Evolutionary conservation across 2,888 invertebrate species (phyloP).

Genomic region (Papilio demoleus): DNA sequence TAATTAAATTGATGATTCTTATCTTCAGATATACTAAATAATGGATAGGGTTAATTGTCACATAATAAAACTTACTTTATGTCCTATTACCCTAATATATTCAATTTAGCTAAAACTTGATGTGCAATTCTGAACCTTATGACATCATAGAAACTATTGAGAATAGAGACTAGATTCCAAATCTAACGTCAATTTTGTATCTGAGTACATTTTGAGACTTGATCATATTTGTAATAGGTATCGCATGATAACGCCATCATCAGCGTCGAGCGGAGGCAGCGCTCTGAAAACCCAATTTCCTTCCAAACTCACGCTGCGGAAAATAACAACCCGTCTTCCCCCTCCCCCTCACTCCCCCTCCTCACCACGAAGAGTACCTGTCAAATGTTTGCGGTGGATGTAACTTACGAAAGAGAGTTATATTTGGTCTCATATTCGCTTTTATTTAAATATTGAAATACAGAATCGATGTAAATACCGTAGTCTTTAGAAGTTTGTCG

Average conservation of each 20-base stretch:
- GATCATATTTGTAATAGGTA: constrained; percentile 24
- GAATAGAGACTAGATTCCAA: not conserved
- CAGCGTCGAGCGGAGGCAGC: not conserved
- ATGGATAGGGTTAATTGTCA: not conserved
- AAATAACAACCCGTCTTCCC: constrained; percentile 40
- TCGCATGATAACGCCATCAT: not conserved
- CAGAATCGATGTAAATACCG: not conserved
- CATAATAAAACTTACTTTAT: not conserved
- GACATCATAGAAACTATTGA: not conserved
- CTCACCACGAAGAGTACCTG: too few species aligned
- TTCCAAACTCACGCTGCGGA: constrained; percentile 12
- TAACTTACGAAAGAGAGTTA: not conserved
- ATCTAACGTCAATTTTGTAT: too few species aligned
- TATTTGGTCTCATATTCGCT: constrained; percentile 23
- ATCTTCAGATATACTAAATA: not conserved
- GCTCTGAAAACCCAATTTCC: constrained; percentile 40
- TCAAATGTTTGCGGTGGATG: constrained; percentile 7
- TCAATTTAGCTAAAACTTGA: not conserved
- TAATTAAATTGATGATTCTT: not conserved
- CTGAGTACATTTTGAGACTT: too few species aligned
- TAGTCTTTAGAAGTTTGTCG: too few species aligned
- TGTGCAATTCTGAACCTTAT: not conserved
- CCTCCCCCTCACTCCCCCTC: constrained; percentile 36
- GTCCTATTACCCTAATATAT: not conserved
- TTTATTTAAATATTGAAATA: not conserved